A percentile compares a stretch with the other conserved stretches of the same genome.
Conservation (phyloP, 2,113 vertebrate species). For the Mugil cephalus region DNA sequence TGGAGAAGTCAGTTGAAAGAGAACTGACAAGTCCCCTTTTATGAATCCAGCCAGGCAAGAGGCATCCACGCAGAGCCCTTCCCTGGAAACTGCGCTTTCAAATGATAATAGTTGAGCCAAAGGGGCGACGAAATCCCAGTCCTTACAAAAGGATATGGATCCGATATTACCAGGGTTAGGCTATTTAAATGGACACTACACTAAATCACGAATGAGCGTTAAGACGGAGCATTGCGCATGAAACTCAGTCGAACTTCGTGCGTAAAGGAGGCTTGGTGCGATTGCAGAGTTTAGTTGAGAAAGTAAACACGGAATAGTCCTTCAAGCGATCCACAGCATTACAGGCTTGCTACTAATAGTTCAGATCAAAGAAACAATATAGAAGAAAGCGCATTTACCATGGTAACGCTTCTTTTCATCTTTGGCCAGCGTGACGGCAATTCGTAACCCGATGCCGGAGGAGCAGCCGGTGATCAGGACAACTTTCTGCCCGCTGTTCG, state of each 20-base stretch:
- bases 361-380: slow-evolving; percentile 59
- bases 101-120: slow-evolving; percentile 76
- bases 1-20: slow-evolving; percentile 86
- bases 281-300: slow-evolving; percentile 11
- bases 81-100: slow-evolving; percentile 81
- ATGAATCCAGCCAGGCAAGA: slow-evolving; percentile 78
- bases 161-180: slow-evolving; percentile 30
- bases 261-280: slow-evolving; percentile 57
- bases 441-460: slow-evolving; percentile 87
- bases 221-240: slow-evolving; percentile 42
- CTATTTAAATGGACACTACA: slow-evolving; percentile 10
- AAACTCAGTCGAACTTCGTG: slow-evolving; percentile 55
- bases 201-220: slow-evolving; percentile 17
- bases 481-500: slow-evolving; percentile 85
- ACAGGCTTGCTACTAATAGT: slow-evolving; percentile 28
- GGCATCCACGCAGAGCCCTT: slow-evolving; percentile 72
- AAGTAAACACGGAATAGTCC: slow-evolving; percentile 57
- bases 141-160: slow-evolving; percentile 53
- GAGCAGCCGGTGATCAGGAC: slow-evolving; percentile 90
- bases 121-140: slow-evolving; percentile 52
- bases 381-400: slow-evolving; percentile 83
- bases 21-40: slow-evolving; percentile 85
- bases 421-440: slow-evolving; percentile 85
- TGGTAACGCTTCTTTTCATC: slow-evolving; percentile 87
- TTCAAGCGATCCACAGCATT: slow-evolving; percentile 17